Evolutionary conservation across 1,140 invertebrate genomes (phyloP), one percentile per base, ranked within the genome.

Genomic region (Meloidogyne chitwoodi): DNA sequence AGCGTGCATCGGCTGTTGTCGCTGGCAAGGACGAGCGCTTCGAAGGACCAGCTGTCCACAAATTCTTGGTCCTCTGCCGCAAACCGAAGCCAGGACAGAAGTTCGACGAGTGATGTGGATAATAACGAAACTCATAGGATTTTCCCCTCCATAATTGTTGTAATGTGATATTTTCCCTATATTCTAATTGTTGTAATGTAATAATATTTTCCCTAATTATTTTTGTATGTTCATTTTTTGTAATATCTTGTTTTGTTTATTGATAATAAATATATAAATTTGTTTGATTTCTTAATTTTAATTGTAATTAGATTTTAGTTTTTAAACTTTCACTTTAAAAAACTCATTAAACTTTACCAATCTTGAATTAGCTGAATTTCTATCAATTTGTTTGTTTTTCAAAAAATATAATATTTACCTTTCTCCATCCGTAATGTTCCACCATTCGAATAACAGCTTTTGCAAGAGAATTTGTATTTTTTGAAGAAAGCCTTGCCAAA

Each of bases 381-480:
- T n/a, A n/a, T n/a, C n/a, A n/a, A n/a, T n/a, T n/a, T n/a, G n/a
- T n/a, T n/a, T n/a, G n/a, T n/a, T n/a, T n/a, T n/a, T n/a, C n/a
- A n/a, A n/a, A n/a, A n/a, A n/a, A n/a, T n/a, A n/a, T n/a, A n/a
- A n/a, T n/a, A n/a, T n/a, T n/a, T 73, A 86, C 85, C 73, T 71
- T 80, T 31, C 61, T 31, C 84, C 84, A 85, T 26, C 76, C 77
- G 69, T 83, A 85, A 77, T 87, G 84, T 29, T 77, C 38, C 24
- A 87, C 16, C 26, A 85, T 68, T 24, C 77, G 29, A 16, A 78
- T 61, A n/a, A 83, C 75, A 1, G 84, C 84, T 61, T 65, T 80
- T 12, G 83, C 83, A 27, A 85, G 81, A 16, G 82, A 79, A 74
- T 85, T 85, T 11, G 82, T 87, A 62, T 82, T 85, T 69, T 83